Evolutionary conservation across 1,140 invertebrate genomes (phyloP).

Genomic region (Saxidomus purpurata): DNA sequence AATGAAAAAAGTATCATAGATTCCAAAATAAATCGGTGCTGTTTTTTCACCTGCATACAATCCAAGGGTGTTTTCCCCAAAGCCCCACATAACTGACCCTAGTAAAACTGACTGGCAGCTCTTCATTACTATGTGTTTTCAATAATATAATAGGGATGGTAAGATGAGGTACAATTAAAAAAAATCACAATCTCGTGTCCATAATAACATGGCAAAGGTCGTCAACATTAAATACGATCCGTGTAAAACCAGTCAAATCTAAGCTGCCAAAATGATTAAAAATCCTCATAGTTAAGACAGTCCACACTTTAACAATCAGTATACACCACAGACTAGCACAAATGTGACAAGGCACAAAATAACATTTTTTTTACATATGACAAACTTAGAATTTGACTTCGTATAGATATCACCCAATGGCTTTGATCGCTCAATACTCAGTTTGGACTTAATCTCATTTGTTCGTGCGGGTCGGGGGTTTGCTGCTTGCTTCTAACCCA

Average conservation of each 20-base stretch:
- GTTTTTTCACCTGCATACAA: no score
- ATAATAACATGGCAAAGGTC: conserved; percentile 49
- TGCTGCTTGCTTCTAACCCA: conserved; percentile 49
- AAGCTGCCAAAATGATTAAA: conserved; percentile 26
- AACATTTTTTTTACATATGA: conserved; percentile 16
- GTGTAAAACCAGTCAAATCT: not conserved
- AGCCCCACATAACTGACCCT: not conserved
- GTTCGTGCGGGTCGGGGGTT: conserved; percentile 27
- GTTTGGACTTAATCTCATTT: conserved; percentile 61
- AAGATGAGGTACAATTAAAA: conserved; percentile 17
- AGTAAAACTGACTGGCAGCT: not conserved
- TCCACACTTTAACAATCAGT: conserved; percentile 1
- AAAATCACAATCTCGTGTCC: conserved; percentile 58
- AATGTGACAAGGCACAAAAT: conserved; percentile 50
- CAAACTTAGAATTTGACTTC: conserved; percentile 32
- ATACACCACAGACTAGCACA: conserved; percentile 35
- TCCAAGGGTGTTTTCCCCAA: no score
- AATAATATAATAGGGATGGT: not conserved
- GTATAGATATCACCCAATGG: conserved; percentile 54
- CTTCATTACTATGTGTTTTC: conserved; percentile 51
- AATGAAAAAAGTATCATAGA: no score
- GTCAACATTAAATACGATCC: conserved; percentile 14
- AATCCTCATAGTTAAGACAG: conserved; percentile 3
- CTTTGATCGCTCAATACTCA: conserved; percentile 55
- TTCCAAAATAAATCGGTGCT: no score